These are phyloP conservation scores for Oryzias javanicus DNA, from an alignment of 2,113 vertebrate genomes.

Conservation along the genomic window DNA sequence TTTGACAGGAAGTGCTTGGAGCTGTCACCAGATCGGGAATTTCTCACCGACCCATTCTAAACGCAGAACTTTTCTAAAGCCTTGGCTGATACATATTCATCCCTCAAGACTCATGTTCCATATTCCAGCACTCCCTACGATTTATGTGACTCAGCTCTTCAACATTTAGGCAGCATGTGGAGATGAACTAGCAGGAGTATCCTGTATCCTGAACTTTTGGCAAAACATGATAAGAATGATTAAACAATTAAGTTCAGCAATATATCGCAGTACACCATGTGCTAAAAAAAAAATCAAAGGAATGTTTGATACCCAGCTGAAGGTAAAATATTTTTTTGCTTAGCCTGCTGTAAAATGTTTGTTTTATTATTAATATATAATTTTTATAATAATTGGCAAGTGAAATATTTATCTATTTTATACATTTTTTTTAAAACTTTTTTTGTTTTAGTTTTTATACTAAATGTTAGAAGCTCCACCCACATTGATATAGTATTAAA, in stretches of 20 bases:
- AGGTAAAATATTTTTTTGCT: neutral
- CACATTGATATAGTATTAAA: neutral
- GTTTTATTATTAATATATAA: neutral
- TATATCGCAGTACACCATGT: too few species aligned
- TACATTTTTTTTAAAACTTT: neutral
- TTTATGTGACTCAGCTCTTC: slow-evolving; percentile 5
- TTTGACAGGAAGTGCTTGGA: slow-evolving; percentile 64
- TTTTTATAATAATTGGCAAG: neutral
- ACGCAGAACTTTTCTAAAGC: slow-evolving; percentile 25
- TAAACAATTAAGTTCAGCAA: too few species aligned
- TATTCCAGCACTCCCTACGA: neutral
- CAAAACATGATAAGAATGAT: too few species aligned
- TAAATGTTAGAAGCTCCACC: neutral
- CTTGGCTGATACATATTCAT: slow-evolving; percentile 20
- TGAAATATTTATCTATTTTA: neutral
- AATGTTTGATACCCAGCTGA: slow-evolving; percentile 4
- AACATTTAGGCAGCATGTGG: too few species aligned
- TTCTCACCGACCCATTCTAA: slow-evolving; percentile 30
- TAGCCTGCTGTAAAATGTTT: neutral
- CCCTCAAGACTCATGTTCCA: slow-evolving; percentile 7
- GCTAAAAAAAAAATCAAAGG: neutral
- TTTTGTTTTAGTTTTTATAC: neutral
- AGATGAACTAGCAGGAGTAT: too few species aligned
- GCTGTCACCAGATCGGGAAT: slow-evolving; percentile 47
- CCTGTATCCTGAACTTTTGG: too few species aligned